Percentiles rank a stretch among this genome's conserved stretches.
Evolutionary conservation across 2,797 vertebrate genomes (phyloP).

Genomic region (Florisuga fusca): DNA sequence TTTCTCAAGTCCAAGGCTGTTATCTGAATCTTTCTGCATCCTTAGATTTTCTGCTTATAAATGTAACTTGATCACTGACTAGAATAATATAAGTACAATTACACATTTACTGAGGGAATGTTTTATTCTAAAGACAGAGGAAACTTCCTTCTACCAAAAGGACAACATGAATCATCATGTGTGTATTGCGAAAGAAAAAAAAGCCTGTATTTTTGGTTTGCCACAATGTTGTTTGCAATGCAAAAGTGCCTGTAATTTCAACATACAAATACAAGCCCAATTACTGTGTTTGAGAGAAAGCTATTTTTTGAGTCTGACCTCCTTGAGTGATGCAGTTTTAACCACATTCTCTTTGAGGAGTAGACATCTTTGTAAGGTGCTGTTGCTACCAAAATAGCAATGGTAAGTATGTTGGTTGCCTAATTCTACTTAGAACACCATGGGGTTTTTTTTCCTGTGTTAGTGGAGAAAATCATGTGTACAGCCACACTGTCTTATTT

Average conservation of each 20-base stretch:
- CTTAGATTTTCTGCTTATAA: not conserved
- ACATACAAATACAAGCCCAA: slow-evolving; percentile 1
- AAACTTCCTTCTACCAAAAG: not conserved
- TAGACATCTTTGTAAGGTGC: not conserved
- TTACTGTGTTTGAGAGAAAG: slow-evolving; percentile 15
- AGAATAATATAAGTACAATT: not conserved
- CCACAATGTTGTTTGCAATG: slow-evolving; percentile 32
- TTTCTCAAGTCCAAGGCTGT: not conserved
- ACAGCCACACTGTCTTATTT: not conserved
- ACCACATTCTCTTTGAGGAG: not conserved
- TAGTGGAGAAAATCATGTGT: not conserved
- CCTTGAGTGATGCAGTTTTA: not conserved
- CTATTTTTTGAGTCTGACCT: slow-evolving; percentile 40
- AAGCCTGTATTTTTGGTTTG: not conserved
- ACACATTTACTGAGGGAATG: not conserved
- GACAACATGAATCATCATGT: not conserved
- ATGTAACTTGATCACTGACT: not conserved
- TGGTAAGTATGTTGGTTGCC: not conserved
- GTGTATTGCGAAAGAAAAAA: not conserved
- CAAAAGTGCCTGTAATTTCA: slow-evolving; percentile 42
- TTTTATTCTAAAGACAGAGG: slow-evolving; percentile 21
- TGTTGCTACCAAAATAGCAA: slow-evolving; percentile 29
- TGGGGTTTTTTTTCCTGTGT: not conserved
- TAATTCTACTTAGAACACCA: not conserved
- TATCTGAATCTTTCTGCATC: not conserved